These are phyloP conservation scores for Tachysurus fulvidraco DNA, from an alignment of 2,113 vertebrate species.

Conservation along the genomic window DNA sequence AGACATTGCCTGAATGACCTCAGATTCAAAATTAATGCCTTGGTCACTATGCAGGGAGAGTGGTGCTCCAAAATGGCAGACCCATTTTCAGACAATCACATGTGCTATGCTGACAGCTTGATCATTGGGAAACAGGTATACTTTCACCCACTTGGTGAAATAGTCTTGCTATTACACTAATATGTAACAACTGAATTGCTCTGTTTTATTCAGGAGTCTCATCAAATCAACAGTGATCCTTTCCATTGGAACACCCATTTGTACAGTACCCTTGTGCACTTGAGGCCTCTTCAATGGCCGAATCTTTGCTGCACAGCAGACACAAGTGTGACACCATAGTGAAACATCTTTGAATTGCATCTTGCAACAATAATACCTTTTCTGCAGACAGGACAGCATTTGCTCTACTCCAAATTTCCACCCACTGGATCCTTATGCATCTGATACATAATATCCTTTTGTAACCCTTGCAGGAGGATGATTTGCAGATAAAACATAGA, in stretches of 20 bases:
- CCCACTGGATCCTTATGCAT: too few species aligned
- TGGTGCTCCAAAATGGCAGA: constrained; percentile 39
- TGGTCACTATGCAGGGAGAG: constrained; percentile 41
- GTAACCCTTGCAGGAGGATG: too few species aligned
- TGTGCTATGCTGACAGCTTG: constrained; percentile 28
- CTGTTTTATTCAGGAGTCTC: constrained; percentile 39
- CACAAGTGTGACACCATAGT: too few species aligned
- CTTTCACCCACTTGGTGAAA: constrained; percentile 51
- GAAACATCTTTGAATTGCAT: too few species aligned
- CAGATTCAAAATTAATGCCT: constrained; percentile 39
- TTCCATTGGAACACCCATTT: constrained; percentile 41
- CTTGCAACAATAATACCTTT: too few species aligned
- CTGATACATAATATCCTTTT: too few species aligned
- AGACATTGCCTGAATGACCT: constrained; percentile 25
- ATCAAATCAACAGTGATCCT: constrained; percentile 45
- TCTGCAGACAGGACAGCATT: too few species aligned
- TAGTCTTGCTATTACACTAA: constrained; percentile 49
- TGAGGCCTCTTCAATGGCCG: too few species aligned
- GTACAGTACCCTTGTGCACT: constrained; percentile 26
- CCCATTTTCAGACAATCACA: constrained; percentile 42
- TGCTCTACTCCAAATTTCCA: too few species aligned
- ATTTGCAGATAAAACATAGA: too few species aligned
- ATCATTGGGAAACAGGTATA: constrained; percentile 5
- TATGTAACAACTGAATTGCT: constrained; percentile 14
- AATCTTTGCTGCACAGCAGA: too few species aligned